phyloP scores from a whole-genome alignment of 2,888 invertebrate species.

The Pristionchus fissidentatus region DNA sequence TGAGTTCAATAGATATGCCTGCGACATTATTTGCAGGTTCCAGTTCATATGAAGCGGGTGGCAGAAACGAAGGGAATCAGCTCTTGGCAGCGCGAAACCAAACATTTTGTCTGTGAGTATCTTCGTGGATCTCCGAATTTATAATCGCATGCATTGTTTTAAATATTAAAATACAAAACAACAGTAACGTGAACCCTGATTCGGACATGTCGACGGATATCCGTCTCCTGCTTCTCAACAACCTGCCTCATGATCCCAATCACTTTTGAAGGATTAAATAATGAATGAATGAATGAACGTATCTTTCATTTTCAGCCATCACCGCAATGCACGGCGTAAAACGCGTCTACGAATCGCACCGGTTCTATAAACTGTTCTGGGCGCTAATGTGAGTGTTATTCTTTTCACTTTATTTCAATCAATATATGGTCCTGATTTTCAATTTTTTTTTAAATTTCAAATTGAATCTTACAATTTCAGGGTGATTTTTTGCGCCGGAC shows the following conservation, averaged over 20 bases:
- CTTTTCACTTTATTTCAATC: not conserved
- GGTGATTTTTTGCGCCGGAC: constrained; percentile 2
- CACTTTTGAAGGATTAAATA: not conserved
- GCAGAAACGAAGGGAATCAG: not conserved
- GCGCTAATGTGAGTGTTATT: constrained; percentile 3
- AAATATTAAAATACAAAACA: not conserved
- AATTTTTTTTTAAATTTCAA: not conserved
- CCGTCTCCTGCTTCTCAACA: no score
- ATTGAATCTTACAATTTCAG: not conserved
- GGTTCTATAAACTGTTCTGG: constrained; percentile 38
- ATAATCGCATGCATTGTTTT: not conserved
- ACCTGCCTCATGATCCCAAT: no score
- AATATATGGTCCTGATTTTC: not conserved
- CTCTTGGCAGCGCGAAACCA: constrained; percentile 29
- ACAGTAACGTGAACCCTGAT: no score
- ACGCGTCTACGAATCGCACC: constrained; percentile 22
- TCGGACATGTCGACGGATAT: no score
- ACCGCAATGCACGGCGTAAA: constrained; percentile 43
- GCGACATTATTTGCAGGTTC: not conserved
- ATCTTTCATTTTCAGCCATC: constrained; percentile 13
- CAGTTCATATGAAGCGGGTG: constrained; percentile 1
- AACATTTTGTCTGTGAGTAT: constrained; percentile 35
- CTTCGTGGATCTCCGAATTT: not conserved
- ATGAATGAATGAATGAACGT: not conserved
- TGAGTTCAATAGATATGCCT: not conserved